Conservation (phyloP, 2,113 vertebrate species). For the Dipodomys ordii region DNA sequence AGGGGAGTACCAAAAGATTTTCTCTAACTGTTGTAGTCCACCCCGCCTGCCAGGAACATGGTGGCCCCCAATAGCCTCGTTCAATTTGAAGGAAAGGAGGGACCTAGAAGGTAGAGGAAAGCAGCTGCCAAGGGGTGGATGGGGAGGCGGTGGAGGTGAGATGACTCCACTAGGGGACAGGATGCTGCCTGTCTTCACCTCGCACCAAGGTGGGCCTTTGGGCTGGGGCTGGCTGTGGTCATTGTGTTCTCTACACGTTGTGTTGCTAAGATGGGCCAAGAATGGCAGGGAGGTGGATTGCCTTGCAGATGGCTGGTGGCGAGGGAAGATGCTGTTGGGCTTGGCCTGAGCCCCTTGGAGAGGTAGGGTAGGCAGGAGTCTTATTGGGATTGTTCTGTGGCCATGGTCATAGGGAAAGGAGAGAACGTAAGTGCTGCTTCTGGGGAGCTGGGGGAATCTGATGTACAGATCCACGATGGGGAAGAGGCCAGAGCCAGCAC, state of each 20-base stretch:
- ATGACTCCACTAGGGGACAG: background rate
- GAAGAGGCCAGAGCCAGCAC: background rate
- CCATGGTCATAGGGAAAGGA: background rate
- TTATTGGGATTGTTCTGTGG: background rate
- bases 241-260: background rate
- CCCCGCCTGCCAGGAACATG: background rate
- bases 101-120: background rate
- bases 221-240: background rate
- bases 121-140: too few relatives aligned
- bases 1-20: background rate
- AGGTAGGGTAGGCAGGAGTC: background rate
- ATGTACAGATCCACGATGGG: background rate
- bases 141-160: too few relatives aligned
- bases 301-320: background rate
- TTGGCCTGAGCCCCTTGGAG: background rate
- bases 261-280: background rate
- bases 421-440: background rate
- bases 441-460: background rate
- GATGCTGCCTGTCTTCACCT: background rate
- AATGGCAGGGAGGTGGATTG: background rate
- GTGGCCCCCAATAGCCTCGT: background rate
- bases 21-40: background rate
- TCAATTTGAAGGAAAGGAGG: too few relatives aligned
- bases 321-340: background rate
- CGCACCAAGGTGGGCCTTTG: background rate